Evolutionary conservation across 2,888 invertebrate genomes (phyloP), one percentile per base, ranked within the genome.

Genomic region (Eulithis prunata): DNA sequence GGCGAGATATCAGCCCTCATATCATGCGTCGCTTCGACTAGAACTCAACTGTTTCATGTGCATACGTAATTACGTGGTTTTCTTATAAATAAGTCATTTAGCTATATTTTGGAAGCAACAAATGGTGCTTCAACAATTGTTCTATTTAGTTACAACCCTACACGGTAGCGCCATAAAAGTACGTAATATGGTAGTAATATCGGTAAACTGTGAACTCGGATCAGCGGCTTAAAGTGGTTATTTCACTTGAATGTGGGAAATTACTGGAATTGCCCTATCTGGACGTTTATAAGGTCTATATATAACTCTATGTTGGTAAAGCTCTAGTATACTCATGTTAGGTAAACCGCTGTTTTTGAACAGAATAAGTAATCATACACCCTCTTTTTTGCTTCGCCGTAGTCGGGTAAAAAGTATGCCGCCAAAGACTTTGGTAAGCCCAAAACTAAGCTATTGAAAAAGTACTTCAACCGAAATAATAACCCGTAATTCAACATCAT

Each of bases 121-220:
- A 21, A 21, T 21, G 21, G 21, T 21, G 21, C 2, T 21, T 21
- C 21, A 21, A 21, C 21, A 21, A 1, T 21, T 1, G 0, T 10
- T 2, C 10, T 8, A 41, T 41, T 4, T 49, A 11, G 21, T 21
- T 14, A 49, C 49, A 49, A 21, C 49, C 49, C 49, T 49, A 49
- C 47, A 49, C 41, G 84, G 87, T 87, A 84, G 81, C 80, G 83
- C 85, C 78, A 87, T 89, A 91, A 90, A 90, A 90, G 82, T 81
- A 80, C 82, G 82, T 87, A 84, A 86, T 21, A 21, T 21, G 21
- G 21, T 21, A 2, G 21, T 87, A 87, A 87, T 87, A 87, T 87
- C 84, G 83, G 82, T 86, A 89, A 91, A 86, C 88, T 90, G 85
- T 90, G 89, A 84, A 87, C 82, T 82, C 82, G 83, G 83, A 87